Base-by-base conservation (phyloP, 1,140 invertebrate genomes). In the Popillia japonica region DNA sequence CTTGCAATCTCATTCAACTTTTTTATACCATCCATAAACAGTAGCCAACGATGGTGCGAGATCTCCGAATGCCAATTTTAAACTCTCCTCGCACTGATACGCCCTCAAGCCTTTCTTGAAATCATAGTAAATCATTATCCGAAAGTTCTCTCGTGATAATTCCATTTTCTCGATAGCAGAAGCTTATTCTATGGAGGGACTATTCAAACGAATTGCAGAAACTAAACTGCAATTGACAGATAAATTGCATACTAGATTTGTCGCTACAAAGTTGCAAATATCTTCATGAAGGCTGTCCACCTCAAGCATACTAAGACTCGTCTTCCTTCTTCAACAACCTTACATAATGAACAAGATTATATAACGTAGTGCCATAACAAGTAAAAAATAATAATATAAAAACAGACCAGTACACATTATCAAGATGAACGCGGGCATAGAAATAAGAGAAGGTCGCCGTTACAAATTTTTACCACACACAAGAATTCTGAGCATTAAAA, bases 391-490 rank as follows among this genome's bases (percentile, higher is more conserved):
- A 55, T 55, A 55, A 55, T 55, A 55, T 17, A 55, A 55, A 55
- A 6, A 55, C 6, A 20, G 48, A 55, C 48, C 48, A 55, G 48
- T 55, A 34, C 27, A 55, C 22, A 68, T 68, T 68, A 68, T 68
- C 61, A 68, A 68, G 61, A 68, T 68, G 61, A 68, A 68, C 61
- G 61, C 61, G 61, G 27, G 61, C 61, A 68, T 68, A 34, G 20
- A 34, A 34, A 68, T 17, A 68, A 68, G 22, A 68, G 61, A 68
- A 68, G 61, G 61, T 68, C 61, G 27, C 17, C 61, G 27, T 34
- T 14, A 68, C 61, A 68, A 68, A 68, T 68, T 68, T 68, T 68
- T 68, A 68, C 61, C 61, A 68, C 61, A 68, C 61, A 68, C 61
- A 68, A 34, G 61, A 68, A 68, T 68, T 68, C 61, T 22, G 61